Conservation (phyloP, 1,140 invertebrate species). For the Zaprionus gabonicus region DNA sequence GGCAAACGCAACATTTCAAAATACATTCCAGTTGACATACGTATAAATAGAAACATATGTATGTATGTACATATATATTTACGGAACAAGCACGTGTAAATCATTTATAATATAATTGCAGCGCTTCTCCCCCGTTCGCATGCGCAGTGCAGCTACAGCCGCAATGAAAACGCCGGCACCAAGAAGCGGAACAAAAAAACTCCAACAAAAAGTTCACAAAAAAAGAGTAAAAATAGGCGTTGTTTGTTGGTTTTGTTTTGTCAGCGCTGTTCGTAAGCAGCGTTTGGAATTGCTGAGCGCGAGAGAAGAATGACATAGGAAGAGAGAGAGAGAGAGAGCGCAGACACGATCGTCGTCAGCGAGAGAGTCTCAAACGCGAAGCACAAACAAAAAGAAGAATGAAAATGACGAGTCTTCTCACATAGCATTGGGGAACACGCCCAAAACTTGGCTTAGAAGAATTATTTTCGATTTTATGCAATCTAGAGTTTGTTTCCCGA, state of each 20-base stretch:
- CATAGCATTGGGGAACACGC: constrained; percentile 74
- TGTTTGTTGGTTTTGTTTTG: constrained; percentile 75
- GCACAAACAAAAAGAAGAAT: constrained; percentile 49
- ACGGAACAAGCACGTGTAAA: constrained; percentile 6
- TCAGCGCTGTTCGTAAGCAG: constrained; percentile 71
- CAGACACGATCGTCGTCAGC: constrained; percentile 45
- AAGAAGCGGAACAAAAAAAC: not conserved
- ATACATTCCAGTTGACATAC: constrained; percentile 50
- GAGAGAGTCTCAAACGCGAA: constrained; percentile 63
- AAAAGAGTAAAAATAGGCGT: constrained; percentile 55
- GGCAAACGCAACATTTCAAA: constrained; percentile 30
- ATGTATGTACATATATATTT: not conserved
- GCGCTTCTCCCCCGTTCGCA: constrained; percentile 6
- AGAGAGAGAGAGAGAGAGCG: constrained; percentile 9
- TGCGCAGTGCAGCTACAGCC: constrained; percentile 40
- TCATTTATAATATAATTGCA: not conserved
- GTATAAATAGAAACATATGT: constrained; percentile 6
- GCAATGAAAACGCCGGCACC: constrained; percentile 27
- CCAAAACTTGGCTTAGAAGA: constrained; percentile 72
- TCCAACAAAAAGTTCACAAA: constrained; percentile 20
- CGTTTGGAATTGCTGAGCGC: constrained; percentile 45
- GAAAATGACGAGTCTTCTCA: constrained; percentile 68
- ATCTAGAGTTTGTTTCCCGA: constrained; percentile 9
- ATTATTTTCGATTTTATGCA: constrained; percentile 53
- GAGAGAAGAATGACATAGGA: constrained; percentile 18